phyloP scores from a whole-genome alignment of 2,113 vertebrate species.

The Pterophyllum scalare region DNA sequence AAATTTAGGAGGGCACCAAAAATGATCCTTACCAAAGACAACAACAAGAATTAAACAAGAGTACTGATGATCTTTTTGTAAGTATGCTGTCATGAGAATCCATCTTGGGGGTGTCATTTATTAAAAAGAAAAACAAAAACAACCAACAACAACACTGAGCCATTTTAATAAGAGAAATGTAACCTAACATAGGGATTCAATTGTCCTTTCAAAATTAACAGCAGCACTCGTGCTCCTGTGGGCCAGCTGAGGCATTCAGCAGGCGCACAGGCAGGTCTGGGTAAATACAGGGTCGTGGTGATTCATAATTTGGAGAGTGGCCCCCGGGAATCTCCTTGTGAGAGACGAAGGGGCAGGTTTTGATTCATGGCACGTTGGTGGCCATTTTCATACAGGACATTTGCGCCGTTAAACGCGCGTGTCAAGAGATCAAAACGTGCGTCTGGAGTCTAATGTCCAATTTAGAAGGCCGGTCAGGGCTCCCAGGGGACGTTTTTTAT shows the following conservation, averaged over 20 bases:
- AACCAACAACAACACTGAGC: neutral
- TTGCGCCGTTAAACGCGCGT: slow-evolving; percentile 26
- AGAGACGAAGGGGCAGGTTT: slow-evolving; percentile 30
- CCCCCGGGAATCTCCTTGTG: slow-evolving; percentile 77
- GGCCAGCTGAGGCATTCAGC: slow-evolving; percentile 85
- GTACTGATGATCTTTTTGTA: neutral
- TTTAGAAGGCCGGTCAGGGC: slow-evolving; percentile 13
- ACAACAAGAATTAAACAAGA: neutral
- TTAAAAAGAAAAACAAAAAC: neutral
- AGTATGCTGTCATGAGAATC: neutral
- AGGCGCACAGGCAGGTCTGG: slow-evolving; percentile 83
- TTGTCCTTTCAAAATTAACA: slow-evolving; percentile 42
- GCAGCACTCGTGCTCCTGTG: slow-evolving; percentile 77
- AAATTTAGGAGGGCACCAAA: neutral
- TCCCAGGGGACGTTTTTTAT: slow-evolving; percentile 6
- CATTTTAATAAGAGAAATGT: neutral
- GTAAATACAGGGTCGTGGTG: slow-evolving; percentile 96
- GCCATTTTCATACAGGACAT: slow-evolving; percentile 56
- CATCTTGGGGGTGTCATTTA: neutral
- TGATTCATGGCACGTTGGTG: slow-evolving; percentile 65
- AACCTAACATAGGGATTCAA: neutral
- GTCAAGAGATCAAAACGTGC: slow-evolving; percentile 63
- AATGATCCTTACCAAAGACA: neutral
- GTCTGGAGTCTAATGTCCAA: slow-evolving; percentile 31
- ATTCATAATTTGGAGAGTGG: slow-evolving; percentile 90